Evolutionary conservation across 2,797 vertebrate species (phyloP).

Genomic region (Myotis findleyi): DNA sequence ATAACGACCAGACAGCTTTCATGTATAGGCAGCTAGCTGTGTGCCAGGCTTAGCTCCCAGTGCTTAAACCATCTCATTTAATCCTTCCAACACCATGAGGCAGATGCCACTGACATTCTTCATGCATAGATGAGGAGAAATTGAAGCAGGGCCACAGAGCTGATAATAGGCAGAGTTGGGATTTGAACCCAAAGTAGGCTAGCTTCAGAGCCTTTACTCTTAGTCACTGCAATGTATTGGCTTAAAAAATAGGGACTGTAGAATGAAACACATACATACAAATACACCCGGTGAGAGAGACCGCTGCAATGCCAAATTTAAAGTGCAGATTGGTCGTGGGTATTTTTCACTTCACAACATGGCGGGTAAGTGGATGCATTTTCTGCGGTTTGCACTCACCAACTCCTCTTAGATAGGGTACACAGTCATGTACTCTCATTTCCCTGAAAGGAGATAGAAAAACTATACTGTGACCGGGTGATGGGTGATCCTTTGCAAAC

Average conservation of each 20-base stretch:
- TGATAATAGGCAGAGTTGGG: background rate
- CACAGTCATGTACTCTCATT: background rate
- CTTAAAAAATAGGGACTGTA: background rate
- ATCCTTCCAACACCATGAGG: background rate
- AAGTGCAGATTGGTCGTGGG: background rate
- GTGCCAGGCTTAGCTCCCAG: background rate
- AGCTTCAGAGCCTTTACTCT: background rate
- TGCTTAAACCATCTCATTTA: background rate
- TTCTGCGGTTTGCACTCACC: background rate
- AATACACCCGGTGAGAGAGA: background rate
- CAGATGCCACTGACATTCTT: background rate
- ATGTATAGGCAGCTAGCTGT: background rate
- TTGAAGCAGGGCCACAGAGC: background rate
- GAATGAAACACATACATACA: background rate
- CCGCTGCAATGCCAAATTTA: background rate
- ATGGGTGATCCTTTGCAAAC: background rate
- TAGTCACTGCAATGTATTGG: background rate
- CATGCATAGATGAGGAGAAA: slow-evolving; percentile 23
- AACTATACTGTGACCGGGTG: fast-evolving
- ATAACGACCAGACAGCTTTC: background rate
- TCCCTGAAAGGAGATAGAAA: background rate
- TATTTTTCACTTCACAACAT: background rate
- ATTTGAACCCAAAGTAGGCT: background rate
- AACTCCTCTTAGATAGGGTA: background rate
- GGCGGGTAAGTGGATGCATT: background rate